A percentile compares a stretch with the other conserved stretches of the same genome.
Conservation (phyloP, 2,113 vertebrate species). For the Dunckerocampus dactyliophorus region DNA sequence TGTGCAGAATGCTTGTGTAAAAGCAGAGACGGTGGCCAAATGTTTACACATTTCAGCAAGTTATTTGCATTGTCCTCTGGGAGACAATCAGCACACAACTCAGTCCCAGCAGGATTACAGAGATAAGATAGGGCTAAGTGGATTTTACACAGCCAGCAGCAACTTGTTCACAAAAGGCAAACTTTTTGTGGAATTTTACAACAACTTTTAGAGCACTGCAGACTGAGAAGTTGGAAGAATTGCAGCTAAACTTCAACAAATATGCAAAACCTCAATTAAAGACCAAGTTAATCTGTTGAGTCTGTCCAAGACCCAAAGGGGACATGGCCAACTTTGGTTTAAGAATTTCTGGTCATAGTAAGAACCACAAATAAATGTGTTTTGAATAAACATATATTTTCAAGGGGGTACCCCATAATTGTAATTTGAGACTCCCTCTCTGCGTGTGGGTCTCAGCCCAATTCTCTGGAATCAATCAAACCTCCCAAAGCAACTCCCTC, state of each 20-base stretch:
- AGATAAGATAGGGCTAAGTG: slow-evolving; percentile 64
- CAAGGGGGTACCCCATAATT: slow-evolving; percentile 70
- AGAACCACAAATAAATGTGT: slow-evolving; percentile 60
- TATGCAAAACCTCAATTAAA: slow-evolving; percentile 20
- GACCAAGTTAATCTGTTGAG: slow-evolving; percentile 3
- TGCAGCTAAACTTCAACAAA: slow-evolving; percentile 21
- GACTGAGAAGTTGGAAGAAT: slow-evolving; percentile 8
- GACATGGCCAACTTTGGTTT: slow-evolving; percentile 31
- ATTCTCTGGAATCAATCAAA: slow-evolving; percentile 79
- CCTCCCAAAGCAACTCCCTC: slow-evolving; percentile 75
- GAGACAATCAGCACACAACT: slow-evolving; percentile 66
- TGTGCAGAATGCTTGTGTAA: slow-evolving; percentile 22
- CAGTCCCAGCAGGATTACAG: slow-evolving; percentile 59
- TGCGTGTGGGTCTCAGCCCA: slow-evolving; percentile 67
- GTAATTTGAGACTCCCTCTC: slow-evolving; percentile 71
- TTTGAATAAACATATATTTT: slow-evolving; percentile 74
- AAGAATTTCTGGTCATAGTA: slow-evolving; percentile 16
- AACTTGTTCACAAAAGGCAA: slow-evolving; percentile 46
- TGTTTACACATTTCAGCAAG: slow-evolving; percentile 65
- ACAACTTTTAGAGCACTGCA: slow-evolving; percentile 8
- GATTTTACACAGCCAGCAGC: slow-evolving; percentile 48
- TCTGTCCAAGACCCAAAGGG: slow-evolving; percentile 4
- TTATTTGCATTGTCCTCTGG: slow-evolving; percentile 69
- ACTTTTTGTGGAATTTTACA: slow-evolving; percentile 32
- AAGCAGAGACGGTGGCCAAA: slow-evolving; percentile 46